phyloP scores from a whole-genome alignment of 2,888 invertebrate genomes.

The Drosophila melanocephala region DNA sequence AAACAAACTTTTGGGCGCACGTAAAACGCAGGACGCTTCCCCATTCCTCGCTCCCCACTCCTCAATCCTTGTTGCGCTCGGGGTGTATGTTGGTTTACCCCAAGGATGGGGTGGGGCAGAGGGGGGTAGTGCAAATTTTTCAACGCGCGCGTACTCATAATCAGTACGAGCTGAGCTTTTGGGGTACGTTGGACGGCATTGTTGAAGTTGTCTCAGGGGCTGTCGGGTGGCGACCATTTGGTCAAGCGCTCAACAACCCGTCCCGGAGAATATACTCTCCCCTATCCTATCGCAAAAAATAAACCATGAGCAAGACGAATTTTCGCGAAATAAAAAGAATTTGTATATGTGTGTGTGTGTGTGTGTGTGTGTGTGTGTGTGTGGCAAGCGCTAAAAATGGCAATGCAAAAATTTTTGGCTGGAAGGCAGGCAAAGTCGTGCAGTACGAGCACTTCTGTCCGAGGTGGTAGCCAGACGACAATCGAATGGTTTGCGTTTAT shows the following conservation, averaged over 20 bases:
- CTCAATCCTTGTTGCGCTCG: neutral
- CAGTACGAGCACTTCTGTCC: constrained; percentile 10
- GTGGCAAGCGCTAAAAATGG: constrained; percentile 73
- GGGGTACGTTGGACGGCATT: constrained; percentile 35
- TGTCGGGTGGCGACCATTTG: constrained; percentile 79
- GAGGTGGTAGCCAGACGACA: constrained; percentile 71
- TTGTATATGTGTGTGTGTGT: constrained; percentile 5
- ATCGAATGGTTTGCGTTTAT: constrained; percentile 60
- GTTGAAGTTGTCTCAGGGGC: constrained; percentile 68
- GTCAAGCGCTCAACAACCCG: constrained; percentile 65
- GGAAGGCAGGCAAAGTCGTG: constrained; percentile 50
- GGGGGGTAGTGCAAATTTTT: constrained; percentile 63
- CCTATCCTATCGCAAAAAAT: constrained; percentile 17
- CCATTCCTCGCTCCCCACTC: neutral
- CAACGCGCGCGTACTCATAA: constrained; percentile 76
- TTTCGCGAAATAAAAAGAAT: constrained; percentile 73
- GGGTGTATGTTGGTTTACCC: constrained; percentile 48
- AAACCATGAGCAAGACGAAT: constrained; percentile 63
- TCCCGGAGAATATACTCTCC: neutral
- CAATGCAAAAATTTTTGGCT: constrained; percentile 64
- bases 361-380: constrained; percentile 15
- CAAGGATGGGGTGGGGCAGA: neutral
- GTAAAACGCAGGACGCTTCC: constrained; percentile 31
- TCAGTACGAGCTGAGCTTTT: constrained; percentile 49
- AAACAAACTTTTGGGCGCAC: constrained; percentile 81